A percentile compares a stretch with the other conserved stretches of the same genome.
These are phyloP conservation scores for Mormyrus lacerda DNA, from an alignment of 2,113 vertebrate genomes.

Conservation along the genomic window DNA sequence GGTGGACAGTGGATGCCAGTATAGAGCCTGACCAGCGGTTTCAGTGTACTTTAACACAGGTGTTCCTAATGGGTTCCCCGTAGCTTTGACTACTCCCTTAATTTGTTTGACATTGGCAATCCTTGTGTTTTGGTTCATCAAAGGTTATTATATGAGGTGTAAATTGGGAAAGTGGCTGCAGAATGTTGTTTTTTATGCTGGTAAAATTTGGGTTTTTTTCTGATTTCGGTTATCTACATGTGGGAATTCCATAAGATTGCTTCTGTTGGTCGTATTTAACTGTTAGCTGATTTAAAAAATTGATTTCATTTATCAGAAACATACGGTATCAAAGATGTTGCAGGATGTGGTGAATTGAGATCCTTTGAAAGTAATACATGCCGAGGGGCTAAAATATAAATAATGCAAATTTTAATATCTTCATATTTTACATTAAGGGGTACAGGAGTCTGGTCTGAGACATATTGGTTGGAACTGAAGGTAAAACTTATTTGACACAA, in stretches of 20 bases:
- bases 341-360: background rate
- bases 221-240: background rate
- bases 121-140: background rate
- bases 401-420: background rate
- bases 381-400: background rate
- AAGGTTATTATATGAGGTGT: background rate
- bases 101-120: background rate
- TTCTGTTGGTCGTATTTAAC: background rate
- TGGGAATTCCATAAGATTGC: background rate
- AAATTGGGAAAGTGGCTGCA: background rate
- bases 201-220: background rate
- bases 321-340: background rate
- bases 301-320: background rate
- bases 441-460: background rate
- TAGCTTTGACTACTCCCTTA: background rate
- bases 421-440: background rate
- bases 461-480: background rate
- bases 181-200: background rate
- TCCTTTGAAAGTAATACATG: background rate
- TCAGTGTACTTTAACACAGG: background rate
- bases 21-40: background rate
- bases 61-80: background rate
- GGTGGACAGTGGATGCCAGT: background rate
- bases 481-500: background rate
- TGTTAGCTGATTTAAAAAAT: background rate